These are phyloP conservation scores for Galerucella nymphaeae DNA, from an alignment of 2,888 invertebrate species.

Conservation along the genomic window DNA sequence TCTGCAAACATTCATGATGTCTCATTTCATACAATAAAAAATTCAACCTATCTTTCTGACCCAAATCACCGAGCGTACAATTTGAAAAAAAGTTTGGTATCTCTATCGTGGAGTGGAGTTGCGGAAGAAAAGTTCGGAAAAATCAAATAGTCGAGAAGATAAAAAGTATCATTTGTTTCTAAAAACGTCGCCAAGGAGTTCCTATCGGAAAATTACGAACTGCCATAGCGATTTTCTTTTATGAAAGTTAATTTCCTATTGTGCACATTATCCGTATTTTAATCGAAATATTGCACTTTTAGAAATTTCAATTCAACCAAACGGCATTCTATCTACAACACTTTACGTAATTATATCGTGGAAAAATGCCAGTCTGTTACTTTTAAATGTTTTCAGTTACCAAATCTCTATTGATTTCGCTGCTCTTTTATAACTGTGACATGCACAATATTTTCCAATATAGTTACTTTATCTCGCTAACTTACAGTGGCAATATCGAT, in stretches of 20 bases:
- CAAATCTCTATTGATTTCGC: background rate
- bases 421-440: no score
- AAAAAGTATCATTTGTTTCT: no score
- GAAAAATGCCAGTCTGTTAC: background rate
- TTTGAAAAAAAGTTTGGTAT: no score
- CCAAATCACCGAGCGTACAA: no score
- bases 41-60: no score
- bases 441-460: slow-evolving; percentile 32
- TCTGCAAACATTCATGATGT: no score
- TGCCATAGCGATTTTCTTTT: background rate
- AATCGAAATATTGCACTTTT: background rate
- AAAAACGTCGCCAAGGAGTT: background rate
- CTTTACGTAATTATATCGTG: background rate
- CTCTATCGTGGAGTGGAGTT: no score
- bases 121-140: background rate
- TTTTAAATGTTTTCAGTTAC: background rate
- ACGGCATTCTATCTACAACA: background rate
- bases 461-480: background rate
- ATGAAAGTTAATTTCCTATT: background rate
- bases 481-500: no score
- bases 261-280: background rate
- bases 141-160: background rate
- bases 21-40: no score
- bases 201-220: background rate
- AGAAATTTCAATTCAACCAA: background rate